Base-by-base conservation (phyloP, 2,113 vertebrate species). In the Charina bottae region DNA sequence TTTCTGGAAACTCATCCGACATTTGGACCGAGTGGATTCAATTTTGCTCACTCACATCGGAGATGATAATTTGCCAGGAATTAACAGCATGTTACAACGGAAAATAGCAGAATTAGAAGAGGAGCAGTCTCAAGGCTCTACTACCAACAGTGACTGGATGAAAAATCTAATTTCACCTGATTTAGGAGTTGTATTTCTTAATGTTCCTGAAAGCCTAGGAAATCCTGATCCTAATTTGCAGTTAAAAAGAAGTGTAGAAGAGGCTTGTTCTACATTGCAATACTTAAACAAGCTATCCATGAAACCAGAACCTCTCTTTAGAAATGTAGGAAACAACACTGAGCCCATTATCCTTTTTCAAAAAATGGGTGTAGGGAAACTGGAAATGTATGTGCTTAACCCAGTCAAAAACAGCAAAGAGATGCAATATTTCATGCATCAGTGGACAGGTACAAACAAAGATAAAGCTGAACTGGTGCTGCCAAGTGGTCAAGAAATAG, bases 91-190 rank as follows among this genome's bases (percentile, higher is more conserved):
- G 99, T 96, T 99, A 90, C 99, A 98, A 96, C 97, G 99, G 85
- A 99, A 99, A 92, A 98, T 99, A 9, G 98, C 98, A 5, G 99
- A 99, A 91, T 89, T 98, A 1, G 99, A 99, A 94, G 99, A 99
- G 93, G 99, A 99, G 33, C 99, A 99, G 92, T 99, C 99, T 0
- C 99, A 99, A 97, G 99, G 98, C 6, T 99, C 99, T 5, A 98
- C 98, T 49, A 97, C 98, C 53, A 99, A 99, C 94, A 98, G 99
- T 33, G 99, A 99, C 97, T 99, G 99, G 98, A 98, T 98, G 97
- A 99, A 99, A 97, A 99, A 99, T 96, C 98, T 99, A 95, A 99
- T 99, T 93, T 99, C 99, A 86, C 99, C 99, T 83, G 99, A 99
- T 95, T 97, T 99, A 88, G 99, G 99, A 17, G 98, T 99, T 91